A percentile compares a stretch with the other conserved stretches of the same genome.
Evolutionary conservation across 2,888 invertebrate species (phyloP).

Genomic region (Odiellus spinosus): DNA sequence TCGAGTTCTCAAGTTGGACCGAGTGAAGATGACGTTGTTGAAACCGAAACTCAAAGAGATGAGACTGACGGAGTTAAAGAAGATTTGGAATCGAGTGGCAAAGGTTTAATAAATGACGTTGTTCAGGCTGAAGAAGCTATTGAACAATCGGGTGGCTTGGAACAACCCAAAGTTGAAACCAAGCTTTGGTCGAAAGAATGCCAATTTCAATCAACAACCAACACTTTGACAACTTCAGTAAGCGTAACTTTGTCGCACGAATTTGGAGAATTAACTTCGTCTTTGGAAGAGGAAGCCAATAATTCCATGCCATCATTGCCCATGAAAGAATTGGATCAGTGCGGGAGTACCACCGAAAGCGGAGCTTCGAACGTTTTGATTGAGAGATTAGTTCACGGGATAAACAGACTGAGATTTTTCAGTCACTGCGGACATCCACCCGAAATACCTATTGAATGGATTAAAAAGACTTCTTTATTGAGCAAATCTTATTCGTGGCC

Average conservation of each 20-base stretch:
- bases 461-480: not conserved
- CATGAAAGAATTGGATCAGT: conserved; percentile 5
- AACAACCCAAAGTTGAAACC: no score
- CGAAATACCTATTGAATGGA: conserved; percentile 1
- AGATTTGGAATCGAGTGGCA: not conserved
- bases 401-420: conserved; percentile 41
- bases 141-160: conserved; percentile 17
- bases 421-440: conserved; percentile 40
- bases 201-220: no score
- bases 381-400: conserved; percentile 23
- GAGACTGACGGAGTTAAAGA: not conserved
- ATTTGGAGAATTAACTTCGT: no score
- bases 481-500: conserved; percentile 1
- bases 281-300: no score
- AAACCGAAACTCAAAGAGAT: no score
- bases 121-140: conserved; percentile 20
- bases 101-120: not conserved
- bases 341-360: conserved; percentile 4
- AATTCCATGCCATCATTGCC: no score
- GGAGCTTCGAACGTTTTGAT: conserved; percentile 3
- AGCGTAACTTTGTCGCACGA: no score
- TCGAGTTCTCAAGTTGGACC: no score
- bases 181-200: no score
- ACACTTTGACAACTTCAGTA: no score
- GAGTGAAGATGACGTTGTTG: no score